Percentiles rank a stretch among this genome's conserved stretches.
These are phyloP conservation scores for Thalassoma bifasciatum DNA, from an alignment of 2,113 vertebrate genomes.

Conservation along the genomic window DNA sequence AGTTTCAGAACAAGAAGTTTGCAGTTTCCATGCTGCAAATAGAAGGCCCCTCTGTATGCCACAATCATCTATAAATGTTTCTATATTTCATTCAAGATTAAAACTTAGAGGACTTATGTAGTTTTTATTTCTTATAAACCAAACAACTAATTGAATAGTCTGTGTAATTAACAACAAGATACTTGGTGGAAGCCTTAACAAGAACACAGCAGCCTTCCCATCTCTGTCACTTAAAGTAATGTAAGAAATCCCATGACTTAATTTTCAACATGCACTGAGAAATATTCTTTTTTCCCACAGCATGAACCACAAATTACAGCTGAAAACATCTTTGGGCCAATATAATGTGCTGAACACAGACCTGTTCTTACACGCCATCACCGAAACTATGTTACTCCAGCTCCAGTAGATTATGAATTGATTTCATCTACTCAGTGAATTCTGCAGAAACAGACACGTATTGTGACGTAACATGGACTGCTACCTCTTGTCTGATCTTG, in stretches of 20 bases:
- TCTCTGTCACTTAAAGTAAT: neutral
- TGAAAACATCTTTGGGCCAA: neutral
- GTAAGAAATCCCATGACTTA: neutral
- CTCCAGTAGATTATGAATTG: neutral
- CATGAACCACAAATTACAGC: neutral
- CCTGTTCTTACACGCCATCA: constrained; percentile 43
- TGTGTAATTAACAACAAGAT: no score
- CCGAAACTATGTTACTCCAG: constrained; percentile 1
- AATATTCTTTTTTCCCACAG: neutral
- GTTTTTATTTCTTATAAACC: neutral
- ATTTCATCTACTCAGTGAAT: neutral
- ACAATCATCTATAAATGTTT: no score
- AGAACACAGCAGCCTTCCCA: no score
- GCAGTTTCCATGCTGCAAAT: no score
- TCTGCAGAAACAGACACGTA: constrained; percentile 6
- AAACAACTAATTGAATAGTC: neutral
- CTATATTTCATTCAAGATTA: no score
- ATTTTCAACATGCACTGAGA: neutral
- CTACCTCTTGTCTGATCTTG: constrained; percentile 40
- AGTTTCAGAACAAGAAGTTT: no score
- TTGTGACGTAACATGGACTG: constrained; percentile 1
- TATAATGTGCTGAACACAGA: neutral
- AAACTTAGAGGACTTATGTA: no score
- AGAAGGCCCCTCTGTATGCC: no score
- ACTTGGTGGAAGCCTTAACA: no score